Base-by-base conservation (phyloP, 2,113 vertebrate genomes). In the Rafetus swinhoei region DNA sequence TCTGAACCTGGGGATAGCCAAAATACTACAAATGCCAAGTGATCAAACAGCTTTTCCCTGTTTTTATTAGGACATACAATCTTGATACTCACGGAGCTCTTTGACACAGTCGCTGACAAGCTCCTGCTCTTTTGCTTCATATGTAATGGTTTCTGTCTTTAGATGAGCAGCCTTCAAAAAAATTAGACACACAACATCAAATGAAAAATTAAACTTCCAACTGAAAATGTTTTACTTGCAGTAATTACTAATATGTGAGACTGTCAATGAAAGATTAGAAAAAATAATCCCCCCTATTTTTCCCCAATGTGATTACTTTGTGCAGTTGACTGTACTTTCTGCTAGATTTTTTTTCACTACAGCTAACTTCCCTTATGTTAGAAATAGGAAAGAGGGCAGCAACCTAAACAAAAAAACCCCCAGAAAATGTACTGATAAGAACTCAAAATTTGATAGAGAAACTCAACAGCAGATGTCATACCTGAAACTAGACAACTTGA, bases 111-210 rank as follows among this genome's bases (percentile, higher is more conserved):
- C 99, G 88, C 95, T 99, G 82, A 99, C 99, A 35, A 99, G 98
- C 95, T 99, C 99, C 92, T 99, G 99, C 32, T 99, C 99, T 96
- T 99, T 99, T 93, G 99, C 99, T 95, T 99, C 99, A 4, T 99
- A 99, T 1, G 98, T 99, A 96, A 99, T 97, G 7, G 99, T 99
- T 98, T 99, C 99, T 50, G 97, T 99, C 97, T 99, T 99, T 97
- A 99, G 98, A 50, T 99, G 99, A 97, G 98, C 98, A 35, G 99
- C 99, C 99, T 99, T 96, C 53, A 95, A 94, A 81, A 91, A 93
- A 97, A 94, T 94, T 39, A 85, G 79, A 74, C n/a, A 2, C 1
- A 55, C 6, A 81, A 54, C 25, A 90, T 91, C 57, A 76, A 85
- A 88, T 83, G 94, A 89, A 88, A 80, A 53, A 82, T 84, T 88